Percentiles rank a stretch among this genome's conserved stretches.
Conservation (phyloP, 2,888 invertebrate genomes). For the Monoplex corrugatus region DNA sequence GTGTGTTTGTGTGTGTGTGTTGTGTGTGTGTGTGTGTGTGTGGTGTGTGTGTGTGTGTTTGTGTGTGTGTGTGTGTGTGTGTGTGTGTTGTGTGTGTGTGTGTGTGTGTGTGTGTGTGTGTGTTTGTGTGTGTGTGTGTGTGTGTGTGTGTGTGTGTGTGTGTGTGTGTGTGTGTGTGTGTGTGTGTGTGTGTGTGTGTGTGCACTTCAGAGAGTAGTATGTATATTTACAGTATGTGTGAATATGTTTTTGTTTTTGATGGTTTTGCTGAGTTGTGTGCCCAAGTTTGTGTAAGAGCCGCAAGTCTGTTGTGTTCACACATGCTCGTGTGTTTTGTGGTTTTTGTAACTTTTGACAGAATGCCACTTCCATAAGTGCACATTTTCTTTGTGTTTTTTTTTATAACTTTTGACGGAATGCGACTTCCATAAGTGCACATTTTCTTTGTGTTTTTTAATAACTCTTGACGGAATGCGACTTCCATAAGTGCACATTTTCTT, state of each 20-base stretch:
- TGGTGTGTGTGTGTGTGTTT: background rate
- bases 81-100: background rate
- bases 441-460: too few relatives aligned
- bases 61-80: background rate
- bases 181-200: background rate
- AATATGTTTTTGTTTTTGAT: background rate
- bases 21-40: background rate
- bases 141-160: background rate
- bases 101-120: constrained; percentile 6
- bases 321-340: too few relatives aligned
- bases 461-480: too few relatives aligned
- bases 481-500: too few relatives aligned
- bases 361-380: too few relatives aligned
- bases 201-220: background rate
- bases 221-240: background rate
- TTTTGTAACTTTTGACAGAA: too few relatives aligned
- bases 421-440: too few relatives aligned
- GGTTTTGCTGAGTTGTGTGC: too few relatives aligned
- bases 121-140: background rate
- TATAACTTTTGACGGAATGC: too few relatives aligned
- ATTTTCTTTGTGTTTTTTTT: too few relatives aligned
- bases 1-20: background rate
- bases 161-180: background rate
- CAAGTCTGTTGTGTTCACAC: too few relatives aligned
- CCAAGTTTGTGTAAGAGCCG: too few relatives aligned